Percentiles rank a stretch among this genome's conserved stretches.
These are phyloP conservation scores for Mesaphorura yosii DNA, from an alignment of 1,140 invertebrate genomes.

Conservation along the genomic window DNA sequence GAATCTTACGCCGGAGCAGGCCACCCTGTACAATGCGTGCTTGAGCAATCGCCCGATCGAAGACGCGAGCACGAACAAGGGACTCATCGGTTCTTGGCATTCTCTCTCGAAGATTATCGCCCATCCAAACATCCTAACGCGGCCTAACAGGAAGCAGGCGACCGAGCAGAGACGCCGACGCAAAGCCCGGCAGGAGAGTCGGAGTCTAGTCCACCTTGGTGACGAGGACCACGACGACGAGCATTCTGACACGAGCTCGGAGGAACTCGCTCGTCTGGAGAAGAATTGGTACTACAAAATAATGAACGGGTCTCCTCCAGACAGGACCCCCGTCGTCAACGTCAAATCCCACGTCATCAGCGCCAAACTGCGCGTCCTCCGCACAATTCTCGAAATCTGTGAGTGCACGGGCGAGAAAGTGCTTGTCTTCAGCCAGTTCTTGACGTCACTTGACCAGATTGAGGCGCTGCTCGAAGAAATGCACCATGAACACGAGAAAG, in stretches of 20 bases:
- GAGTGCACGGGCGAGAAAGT: conserved; percentile 85
- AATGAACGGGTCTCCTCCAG: not conserved
- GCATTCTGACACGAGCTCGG: not conserved
- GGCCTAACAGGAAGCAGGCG: conserved; percentile 22
- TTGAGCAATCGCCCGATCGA: conserved; percentile 37
- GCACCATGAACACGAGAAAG: conserved; percentile 23
- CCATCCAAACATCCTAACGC: not conserved
- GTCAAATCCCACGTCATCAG: conserved; percentile 48
- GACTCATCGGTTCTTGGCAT: not conserved
- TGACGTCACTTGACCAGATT: conserved; percentile 79
- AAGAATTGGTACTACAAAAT: not conserved
- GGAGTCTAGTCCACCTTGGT: not conserved
- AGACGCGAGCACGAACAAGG: conserved; percentile 33
- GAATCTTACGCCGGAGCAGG: conserved; percentile 67
- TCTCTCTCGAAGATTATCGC: not conserved
- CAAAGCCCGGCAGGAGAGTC: not conserved
- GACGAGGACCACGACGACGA: not conserved
- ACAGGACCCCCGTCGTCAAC: conserved; percentile 39
- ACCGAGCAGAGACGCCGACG: conserved; percentile 58
- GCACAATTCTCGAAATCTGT: conserved; percentile 72
- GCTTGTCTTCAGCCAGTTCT: conserved; percentile 80
- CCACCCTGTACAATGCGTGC: conserved; percentile 68
- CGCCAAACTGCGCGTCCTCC: conserved; percentile 69
- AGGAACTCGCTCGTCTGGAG: not conserved
- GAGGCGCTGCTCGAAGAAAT: conserved; percentile 71